Percentiles rank a stretch among this genome's conserved stretches.
Conservation (phyloP, 2,888 invertebrate genomes). For the Lissocephala sabroskyi region DNA sequence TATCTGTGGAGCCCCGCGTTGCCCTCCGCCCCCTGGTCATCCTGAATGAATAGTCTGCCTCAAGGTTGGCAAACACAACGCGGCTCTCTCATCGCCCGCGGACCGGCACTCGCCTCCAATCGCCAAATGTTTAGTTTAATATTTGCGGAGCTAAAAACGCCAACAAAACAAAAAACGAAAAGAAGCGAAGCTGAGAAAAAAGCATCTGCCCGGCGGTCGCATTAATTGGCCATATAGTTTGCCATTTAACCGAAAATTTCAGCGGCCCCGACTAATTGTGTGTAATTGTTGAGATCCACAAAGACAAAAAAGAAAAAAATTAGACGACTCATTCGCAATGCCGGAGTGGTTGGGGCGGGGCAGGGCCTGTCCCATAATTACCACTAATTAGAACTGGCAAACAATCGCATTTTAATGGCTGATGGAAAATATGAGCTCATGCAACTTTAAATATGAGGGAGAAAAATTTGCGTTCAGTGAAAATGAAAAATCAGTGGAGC, state of each 20-base stretch:
- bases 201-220: neutral
- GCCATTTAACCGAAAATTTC: conserved; percentile 1
- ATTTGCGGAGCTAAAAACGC: conserved; percentile 2
- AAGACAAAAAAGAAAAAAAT: too few relatives aligned
- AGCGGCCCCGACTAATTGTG: conserved; percentile 4
- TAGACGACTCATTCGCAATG: too few relatives aligned
- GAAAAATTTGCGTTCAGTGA: too few relatives aligned
- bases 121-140: neutral
- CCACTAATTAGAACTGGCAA: conserved; percentile 1
- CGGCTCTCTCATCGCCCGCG: neutral
- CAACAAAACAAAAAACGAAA: conserved; percentile 4
- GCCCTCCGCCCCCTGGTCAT: too few relatives aligned
- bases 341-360: too few relatives aligned
- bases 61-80: conserved; percentile 34
- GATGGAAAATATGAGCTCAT: too few relatives aligned
- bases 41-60: conserved; percentile 27
- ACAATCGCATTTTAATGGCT: too few relatives aligned
- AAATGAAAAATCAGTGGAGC: too few relatives aligned
- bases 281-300: conserved; percentile 2
- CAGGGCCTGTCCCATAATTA: neutral
- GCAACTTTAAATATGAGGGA: too few relatives aligned
- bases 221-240: conserved; percentile 14
- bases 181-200: neutral
- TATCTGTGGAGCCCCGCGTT: conserved; percentile 22
- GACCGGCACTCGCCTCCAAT: neutral